A percentile compares a stretch with the other conserved stretches of the same genome.
Conservation (phyloP, 2,797 vertebrate genomes). For the Champsocephalus esox region DNA sequence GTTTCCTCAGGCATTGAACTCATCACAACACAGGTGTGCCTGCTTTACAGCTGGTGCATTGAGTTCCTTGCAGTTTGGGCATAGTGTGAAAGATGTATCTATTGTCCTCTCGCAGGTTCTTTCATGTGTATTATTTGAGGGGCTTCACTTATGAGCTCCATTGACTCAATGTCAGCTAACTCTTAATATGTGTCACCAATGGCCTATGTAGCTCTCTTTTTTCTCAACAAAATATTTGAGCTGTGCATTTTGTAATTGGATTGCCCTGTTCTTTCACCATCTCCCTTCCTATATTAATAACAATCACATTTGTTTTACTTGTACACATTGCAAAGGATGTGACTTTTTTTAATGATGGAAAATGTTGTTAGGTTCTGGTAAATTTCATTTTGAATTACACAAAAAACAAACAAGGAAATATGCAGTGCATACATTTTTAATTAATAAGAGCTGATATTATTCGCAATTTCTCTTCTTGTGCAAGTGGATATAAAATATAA, state of each 20-base stretch:
- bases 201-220: conserved; percentile 1
- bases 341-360: not conserved
- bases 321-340: not conserved
- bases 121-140: not conserved
- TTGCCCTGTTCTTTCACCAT: not conserved
- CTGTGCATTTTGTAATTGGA: not conserved
- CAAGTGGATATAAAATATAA: conserved; percentile 41
- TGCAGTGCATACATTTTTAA: conserved; percentile 3
- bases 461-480: conserved; percentile 1
- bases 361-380: not conserved
- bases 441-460: conserved; percentile 5
- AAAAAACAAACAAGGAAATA: conserved; percentile 9
- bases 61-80: conserved; percentile 15
- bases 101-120: not conserved
- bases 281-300: not conserved
- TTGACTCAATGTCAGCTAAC: conserved; percentile 4
- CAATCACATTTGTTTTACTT: not conserved
- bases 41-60: conserved; percentile 19
- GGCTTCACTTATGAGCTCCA: not conserved
- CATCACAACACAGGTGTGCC: conserved; percentile 6
- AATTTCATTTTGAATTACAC: not conserved
- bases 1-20: conserved; percentile 30
- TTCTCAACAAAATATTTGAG: not conserved
- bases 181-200: conserved; percentile 11
- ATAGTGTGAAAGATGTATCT: not conserved